phyloP scores from a whole-genome alignment of 2,113 vertebrate species.

The Oplegnathus fasciatus region DNA sequence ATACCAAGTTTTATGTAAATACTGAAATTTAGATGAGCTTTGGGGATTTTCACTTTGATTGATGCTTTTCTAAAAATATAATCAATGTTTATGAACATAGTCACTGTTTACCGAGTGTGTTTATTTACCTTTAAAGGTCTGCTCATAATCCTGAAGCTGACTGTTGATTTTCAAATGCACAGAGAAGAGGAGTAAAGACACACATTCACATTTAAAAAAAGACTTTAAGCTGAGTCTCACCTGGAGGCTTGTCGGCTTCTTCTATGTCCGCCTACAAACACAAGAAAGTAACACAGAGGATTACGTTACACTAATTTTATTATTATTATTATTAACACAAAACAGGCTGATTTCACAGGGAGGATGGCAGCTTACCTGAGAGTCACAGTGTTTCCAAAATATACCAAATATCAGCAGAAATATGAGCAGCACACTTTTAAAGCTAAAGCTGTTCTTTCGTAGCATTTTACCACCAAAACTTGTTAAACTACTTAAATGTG shows the following conservation, averaged over 20 bases:
- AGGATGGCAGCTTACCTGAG: constrained; percentile 51
- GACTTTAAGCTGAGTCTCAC: constrained; percentile 43
- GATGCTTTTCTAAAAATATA: neutral
- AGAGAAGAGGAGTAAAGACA: neutral
- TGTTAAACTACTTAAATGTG: constrained; percentile 10
- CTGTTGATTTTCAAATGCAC: neutral
- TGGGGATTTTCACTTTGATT: too few relatives aligned
- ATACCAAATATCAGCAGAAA: constrained; percentile 46
- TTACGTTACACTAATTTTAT: accelerated
- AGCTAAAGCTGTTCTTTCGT: neutral
- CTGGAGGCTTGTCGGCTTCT: constrained; percentile 36
- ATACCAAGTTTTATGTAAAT: too few relatives aligned
- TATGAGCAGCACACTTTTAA: neutral
- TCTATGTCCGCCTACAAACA: constrained; percentile 36
- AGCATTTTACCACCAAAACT: constrained; percentile 51
- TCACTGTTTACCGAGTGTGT: neutral
- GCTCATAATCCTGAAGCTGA: neutral
- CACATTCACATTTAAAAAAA: neutral
- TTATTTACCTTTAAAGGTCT: neutral
- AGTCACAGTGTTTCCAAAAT: constrained; percentile 19
- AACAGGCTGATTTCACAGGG: neutral
- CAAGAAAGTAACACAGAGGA: neutral
- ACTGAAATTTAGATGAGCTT: too few relatives aligned
- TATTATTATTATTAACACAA: neutral
- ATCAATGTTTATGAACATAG: neutral